These are phyloP conservation scores for Tadarida brasiliensis DNA, from an alignment of 2,797 vertebrate genomes.

Conservation along the genomic window DNA sequence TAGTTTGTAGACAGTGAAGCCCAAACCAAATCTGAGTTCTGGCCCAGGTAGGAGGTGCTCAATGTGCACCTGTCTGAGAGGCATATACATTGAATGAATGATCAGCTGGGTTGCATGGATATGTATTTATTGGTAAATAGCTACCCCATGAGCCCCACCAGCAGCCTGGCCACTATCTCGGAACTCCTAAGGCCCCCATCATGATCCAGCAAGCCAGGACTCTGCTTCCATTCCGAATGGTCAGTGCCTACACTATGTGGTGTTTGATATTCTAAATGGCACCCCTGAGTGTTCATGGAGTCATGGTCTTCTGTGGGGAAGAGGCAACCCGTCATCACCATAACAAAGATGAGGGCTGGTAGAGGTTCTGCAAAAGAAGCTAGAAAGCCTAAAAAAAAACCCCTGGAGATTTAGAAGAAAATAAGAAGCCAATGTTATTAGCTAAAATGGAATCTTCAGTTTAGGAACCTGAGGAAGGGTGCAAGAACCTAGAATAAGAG, in stretches of 20 bases:
- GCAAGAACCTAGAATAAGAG: neutral
- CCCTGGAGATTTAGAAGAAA: neutral
- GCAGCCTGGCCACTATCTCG: neutral
- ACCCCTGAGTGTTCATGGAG: neutral
- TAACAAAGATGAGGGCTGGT: neutral
- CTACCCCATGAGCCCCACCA: neutral
- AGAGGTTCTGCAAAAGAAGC: neutral
- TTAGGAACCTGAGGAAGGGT: neutral
- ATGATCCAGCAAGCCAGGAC: neutral
- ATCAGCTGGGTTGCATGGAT: neutral
- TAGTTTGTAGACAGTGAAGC: neutral
- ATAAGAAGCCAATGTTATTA: neutral
- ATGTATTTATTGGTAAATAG: neutral
- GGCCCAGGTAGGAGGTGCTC: neutral
- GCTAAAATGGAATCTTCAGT: neutral
- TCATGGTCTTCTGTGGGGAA: neutral
- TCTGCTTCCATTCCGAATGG: neutral
- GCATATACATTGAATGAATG: neutral
- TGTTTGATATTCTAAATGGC: neutral
- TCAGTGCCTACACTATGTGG: neutral
- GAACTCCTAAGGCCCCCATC: neutral
- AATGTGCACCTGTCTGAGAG: neutral
- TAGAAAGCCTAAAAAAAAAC: neutral
- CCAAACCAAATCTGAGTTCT: neutral
- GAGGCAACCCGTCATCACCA: neutral